Base-by-base conservation (phyloP, 2,888 invertebrate genomes). In the Spilarctia lutea region DNA sequence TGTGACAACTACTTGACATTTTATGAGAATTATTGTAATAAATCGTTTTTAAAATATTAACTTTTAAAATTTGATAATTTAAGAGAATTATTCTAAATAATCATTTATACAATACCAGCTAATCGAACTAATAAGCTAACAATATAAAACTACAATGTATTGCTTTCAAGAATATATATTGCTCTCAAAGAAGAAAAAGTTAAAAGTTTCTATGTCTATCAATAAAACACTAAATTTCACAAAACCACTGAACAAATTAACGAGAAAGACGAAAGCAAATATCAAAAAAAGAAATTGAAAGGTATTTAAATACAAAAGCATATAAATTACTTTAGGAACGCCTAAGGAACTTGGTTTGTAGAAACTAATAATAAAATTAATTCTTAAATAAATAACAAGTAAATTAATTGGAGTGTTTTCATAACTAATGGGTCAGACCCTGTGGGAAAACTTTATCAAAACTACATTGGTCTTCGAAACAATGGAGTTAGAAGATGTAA, bases 361-460 rank as follows among this genome's bases (percentile, higher is more conserved):
- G 8, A 39, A 24, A 30, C 45, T 33, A 33, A 33, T 68, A 33
- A 48, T 48, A 45, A 45, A 68, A 48, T 68, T 20, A 68, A 10
- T 68, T 68, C 42, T 48, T 68, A 30, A 33, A 33, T 48, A 68
- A 68, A 48, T 48, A 48, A 33, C 33, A 48, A 68, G 33, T 48
- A 33, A 68, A 48, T 68, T 48, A 24, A 20, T 63, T 16, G 30
- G 30, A 63, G 45, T 48, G 48, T 33, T 68, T 68, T 33, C 68
- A 33, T 48, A 68, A 45, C 30, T 30, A 33, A 33, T 24, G 30
- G 30, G 33, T 68, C 45, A 48, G 45, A 48, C 45, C 30, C 45
- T 3, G 20, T 11, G 33, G 48, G 68, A 20, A 45, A 68, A 68
- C 68, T 68, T 30, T 68, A 27, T 45, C 45, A 68, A 33, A 45